These are phyloP conservation scores for Homarus americanus DNA, from an alignment of 1,140 invertebrate species.

Conservation along the genomic window DNA sequence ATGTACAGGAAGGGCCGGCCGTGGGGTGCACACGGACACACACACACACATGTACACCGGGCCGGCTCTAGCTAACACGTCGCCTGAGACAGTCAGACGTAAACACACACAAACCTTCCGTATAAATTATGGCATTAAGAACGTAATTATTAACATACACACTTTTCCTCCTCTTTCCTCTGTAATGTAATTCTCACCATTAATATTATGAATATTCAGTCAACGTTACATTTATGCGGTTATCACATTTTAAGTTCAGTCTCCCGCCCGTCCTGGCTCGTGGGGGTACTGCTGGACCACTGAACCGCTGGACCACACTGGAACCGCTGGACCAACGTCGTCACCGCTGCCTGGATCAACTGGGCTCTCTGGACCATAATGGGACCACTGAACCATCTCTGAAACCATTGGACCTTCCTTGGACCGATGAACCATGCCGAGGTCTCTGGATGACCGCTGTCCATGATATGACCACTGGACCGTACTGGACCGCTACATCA, in stretches of 20 bases:
- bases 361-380: background rate
- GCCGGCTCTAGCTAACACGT: slow-evolving; percentile 60
- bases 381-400: background rate
- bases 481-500: too few relatives aligned
- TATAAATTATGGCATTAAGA: slow-evolving; percentile 69
- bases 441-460: too few relatives aligned
- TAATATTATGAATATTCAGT: slow-evolving; percentile 57
- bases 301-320: background rate
- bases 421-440: too few relatives aligned
- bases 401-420: background rate
- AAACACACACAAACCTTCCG: slow-evolving; percentile 51
- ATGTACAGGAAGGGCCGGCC: slow-evolving; percentile 53
- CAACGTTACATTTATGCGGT: slow-evolving; percentile 59
- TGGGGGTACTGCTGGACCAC: background rate
- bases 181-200: slow-evolving; percentile 26
- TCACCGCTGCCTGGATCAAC: background rate
- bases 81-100: background rate
- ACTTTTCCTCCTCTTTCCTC: background rate
- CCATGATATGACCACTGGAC: too few relatives aligned
- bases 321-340: background rate
- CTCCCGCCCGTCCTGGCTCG: background rate
- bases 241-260: slow-evolving; percentile 55
- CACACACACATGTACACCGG: slow-evolving; percentile 30
- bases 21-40: slow-evolving; percentile 48
- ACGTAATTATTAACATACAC: slow-evolving; percentile 47